Evolutionary conservation across 2,797 vertebrate genomes (phyloP).

Genomic region (Sebastes melanostomus): DNA sequence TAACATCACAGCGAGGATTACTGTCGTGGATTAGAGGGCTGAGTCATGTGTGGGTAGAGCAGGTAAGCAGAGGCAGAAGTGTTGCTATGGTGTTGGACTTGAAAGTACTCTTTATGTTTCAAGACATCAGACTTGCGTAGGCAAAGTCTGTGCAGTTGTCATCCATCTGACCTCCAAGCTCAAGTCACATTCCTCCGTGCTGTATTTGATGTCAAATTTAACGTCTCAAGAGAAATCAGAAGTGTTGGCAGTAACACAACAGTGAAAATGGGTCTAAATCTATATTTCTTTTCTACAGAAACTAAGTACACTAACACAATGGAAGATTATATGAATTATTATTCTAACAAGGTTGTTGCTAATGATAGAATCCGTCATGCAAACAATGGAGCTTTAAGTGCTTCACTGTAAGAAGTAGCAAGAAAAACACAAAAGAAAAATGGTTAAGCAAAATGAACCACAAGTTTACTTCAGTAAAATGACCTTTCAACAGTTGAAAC

Average conservation of each 20-base stretch:
- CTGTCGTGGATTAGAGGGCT: slow-evolving; percentile 58
- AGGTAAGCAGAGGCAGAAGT: slow-evolving; percentile 65
- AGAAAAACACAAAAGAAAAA: not conserved
- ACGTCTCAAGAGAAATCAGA: slow-evolving; percentile 51
- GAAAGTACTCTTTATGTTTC: slow-evolving; percentile 74
- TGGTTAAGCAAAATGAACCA: not conserved
- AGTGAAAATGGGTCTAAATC: slow-evolving; percentile 22
- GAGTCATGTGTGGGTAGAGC: slow-evolving; percentile 74
- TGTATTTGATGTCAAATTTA: slow-evolving; percentile 54
- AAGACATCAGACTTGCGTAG: slow-evolving; percentile 69
- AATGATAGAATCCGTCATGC: not conserved
- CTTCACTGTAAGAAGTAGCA: not conserved
- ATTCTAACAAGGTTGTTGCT: not conserved
- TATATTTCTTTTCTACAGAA: not conserved
- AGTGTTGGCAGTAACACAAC: slow-evolving; percentile 21
- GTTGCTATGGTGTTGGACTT: slow-evolving; percentile 77
- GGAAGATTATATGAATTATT: not conserved
- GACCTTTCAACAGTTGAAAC: not conserved
- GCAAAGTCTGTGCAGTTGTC: slow-evolving; percentile 64
- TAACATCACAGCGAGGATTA: slow-evolving; percentile 58
- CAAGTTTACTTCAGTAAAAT: not conserved
- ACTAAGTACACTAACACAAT: not conserved
- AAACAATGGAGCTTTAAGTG: not conserved
- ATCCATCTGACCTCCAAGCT: slow-evolving; percentile 62
- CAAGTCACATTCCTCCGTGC: slow-evolving; percentile 50